Percentiles rank a stretch among this genome's conserved stretches.
These are phyloP conservation scores for Nemotelus pantherinus DNA, from an alignment of 2,888 invertebrate species.

Conservation along the genomic window DNA sequence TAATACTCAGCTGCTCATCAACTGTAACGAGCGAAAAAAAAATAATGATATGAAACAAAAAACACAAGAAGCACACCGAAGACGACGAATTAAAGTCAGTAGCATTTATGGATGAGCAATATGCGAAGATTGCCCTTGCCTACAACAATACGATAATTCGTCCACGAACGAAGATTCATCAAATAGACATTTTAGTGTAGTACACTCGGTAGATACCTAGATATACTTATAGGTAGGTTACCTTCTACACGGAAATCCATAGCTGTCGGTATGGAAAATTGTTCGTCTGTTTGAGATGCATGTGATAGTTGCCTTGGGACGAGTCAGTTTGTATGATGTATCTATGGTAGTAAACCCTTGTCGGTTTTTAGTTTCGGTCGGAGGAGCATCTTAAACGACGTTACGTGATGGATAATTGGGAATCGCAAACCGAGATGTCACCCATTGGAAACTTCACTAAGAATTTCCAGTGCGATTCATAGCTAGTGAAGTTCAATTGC, in stretches of 20 bases:
- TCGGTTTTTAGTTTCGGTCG: conserved; percentile 45
- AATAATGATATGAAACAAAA: conserved; percentile 8
- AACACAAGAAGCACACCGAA: background rate
- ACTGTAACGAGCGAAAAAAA: conserved; percentile 42
- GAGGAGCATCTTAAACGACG: conserved; percentile 35
- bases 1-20: conserved; percentile 44
- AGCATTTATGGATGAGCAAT: conserved; percentile 39
- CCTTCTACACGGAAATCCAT: no score
- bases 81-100: conserved; percentile 25
- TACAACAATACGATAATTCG: no score
- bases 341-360: conserved; percentile 32
- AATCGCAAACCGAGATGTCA: conserved; percentile 16
- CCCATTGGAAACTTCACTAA: background rate
- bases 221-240: no score
- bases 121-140: conserved; percentile 41
- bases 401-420: conserved; percentile 43
- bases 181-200: no score
- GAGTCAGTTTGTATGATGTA: no score
- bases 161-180: no score
- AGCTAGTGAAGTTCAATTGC: conserved; percentile 19
- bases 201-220: no score
- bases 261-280: no score
- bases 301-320: no score
- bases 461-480: conserved; percentile 25
- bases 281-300: no score